Conservation (phyloP, 2,888 invertebrate species). For the Acronicta aceris region DNA sequence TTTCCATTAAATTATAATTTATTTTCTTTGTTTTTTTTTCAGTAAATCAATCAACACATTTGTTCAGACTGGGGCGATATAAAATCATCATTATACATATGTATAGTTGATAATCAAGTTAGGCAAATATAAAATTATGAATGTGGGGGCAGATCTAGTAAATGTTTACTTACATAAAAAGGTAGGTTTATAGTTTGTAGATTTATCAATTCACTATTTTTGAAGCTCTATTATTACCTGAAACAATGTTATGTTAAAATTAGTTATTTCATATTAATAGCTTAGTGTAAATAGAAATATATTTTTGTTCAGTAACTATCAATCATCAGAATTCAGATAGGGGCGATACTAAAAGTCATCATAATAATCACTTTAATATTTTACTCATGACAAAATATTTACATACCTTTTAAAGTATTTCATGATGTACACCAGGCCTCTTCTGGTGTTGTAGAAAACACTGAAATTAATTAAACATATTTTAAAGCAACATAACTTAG, state of each 20-base stretch:
- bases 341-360: slow-evolving; percentile 42
- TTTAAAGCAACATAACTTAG: not conserved
- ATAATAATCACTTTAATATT: slow-evolving; percentile 6
- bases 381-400: not conserved
- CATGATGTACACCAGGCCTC: not conserved
- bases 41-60: slow-evolving; percentile 71
- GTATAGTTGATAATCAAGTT: too few relatives aligned
- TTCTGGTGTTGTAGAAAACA: not conserved
- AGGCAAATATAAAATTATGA: too few relatives aligned
- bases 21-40: slow-evolving; percentile 24
- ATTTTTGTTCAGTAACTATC: slow-evolving; percentile 62
- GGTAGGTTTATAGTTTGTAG: too few relatives aligned
- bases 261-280: not conserved
- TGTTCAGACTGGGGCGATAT: slow-evolving; percentile 80
- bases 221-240: slow-evolving; percentile 1
- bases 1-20: not conserved
- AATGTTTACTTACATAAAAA: too few relatives aligned
- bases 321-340: slow-evolving; percentile 71
- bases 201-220: too few relatives aligned
- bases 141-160: too few relatives aligned
- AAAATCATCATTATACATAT: slow-evolving; percentile 65
- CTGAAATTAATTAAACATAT: not conserved
- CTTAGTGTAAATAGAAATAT: not conserved
- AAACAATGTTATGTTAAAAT: slow-evolving; percentile 7
- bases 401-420: slow-evolving; percentile 2